phyloP scores from a whole-genome alignment of 2,888 invertebrate species.

The Zygothrica quintamaculata region DNA sequence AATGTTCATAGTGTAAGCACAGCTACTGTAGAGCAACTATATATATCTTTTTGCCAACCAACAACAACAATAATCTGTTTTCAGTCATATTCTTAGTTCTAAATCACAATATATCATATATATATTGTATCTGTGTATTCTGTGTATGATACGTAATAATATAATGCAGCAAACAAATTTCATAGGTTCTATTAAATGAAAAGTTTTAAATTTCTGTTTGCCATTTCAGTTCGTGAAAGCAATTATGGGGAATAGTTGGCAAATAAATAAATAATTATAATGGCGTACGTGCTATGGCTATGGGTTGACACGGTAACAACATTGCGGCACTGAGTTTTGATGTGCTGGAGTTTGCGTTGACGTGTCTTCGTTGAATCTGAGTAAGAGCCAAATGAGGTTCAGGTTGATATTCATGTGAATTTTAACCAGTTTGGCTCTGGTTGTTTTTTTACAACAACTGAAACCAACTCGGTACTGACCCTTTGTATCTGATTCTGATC shows the following conservation, averaged over 20 bases:
- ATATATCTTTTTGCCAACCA: too few species aligned
- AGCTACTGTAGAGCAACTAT: too few species aligned
- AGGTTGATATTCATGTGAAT: conserved; percentile 16
- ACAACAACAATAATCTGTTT: too few species aligned
- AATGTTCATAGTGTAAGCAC: too few species aligned
- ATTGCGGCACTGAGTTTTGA: conserved; percentile 45
- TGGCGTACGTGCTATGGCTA: conserved; percentile 31
- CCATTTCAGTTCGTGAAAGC: conserved; percentile 41
- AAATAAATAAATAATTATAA: conserved; percentile 7
- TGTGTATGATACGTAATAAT: too few species aligned
- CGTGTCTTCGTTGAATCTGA: conserved; percentile 15
- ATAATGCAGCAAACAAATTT: too few species aligned
- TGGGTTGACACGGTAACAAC: conserved; percentile 44
- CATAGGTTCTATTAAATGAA: too few species aligned
- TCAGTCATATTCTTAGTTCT: too few species aligned
- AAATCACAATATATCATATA: too few species aligned
- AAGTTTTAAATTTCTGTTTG: conserved; percentile 32
- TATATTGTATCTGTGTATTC: too few species aligned
- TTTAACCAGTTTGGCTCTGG: conserved; percentile 4
- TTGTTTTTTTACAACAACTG: conserved; percentile 20
- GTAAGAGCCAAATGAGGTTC: conserved; percentile 31
- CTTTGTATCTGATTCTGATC: conserved; percentile 16
- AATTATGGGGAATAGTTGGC: conserved; percentile 32
- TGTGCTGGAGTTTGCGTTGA: conserved; percentile 39
- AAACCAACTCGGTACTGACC: conserved; percentile 13